Base-by-base conservation (phyloP, 2,797 vertebrate species). In the Rhynchotus rufescens region DNA sequence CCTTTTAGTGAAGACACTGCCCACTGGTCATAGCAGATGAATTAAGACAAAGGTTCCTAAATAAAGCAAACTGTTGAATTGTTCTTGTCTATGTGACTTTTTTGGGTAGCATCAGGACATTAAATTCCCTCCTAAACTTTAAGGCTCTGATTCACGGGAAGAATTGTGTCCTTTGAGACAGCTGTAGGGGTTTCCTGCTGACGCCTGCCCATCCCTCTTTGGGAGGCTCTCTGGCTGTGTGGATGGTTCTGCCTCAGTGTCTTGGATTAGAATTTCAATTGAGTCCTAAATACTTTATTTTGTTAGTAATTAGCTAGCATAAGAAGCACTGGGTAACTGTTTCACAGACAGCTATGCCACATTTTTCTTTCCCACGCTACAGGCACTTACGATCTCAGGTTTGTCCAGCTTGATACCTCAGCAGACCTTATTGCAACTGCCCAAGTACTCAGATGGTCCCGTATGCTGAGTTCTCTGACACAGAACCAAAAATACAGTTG, bases 381-480 rank as follows among this genome's bases (percentile, higher is more conserved):
- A 54, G 5, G 17, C 28, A 57, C 87, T 65, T 87, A 54, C 73
- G 3, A 2, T 32, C 45, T 34, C 26, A 57, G 36, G 34, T 15
- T 89, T 83, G 26, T 57, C 32, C 66, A 85, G 32, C 38, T 10
- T 65, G 30, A 30, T 76, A 34, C 59, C 28, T 73, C 66, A 45
- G 21, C 64, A 72, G 77, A 57, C 54, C 10, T 3, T 40, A 2
- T 40, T 49, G 13, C 42, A 74, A 40, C 32, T 49, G 28, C 19
- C 13, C 44, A 45, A 7, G 44, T 67, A 25, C 10, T 57, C 44
- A 82, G 75, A 52, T 49, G 78, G 34, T 28, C n/a, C 28, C 59
- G 0, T 45, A 3, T 28, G 60, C 51, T 5, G 34, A 30, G 19
- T 60, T 89, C 15, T 8, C 21, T 12, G 1, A 26, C 34, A n/a